These are phyloP conservation scores for Sarcophilus harrisii DNA, from an alignment of 2,797 vertebrate genomes.

Conservation along the genomic window DNA sequence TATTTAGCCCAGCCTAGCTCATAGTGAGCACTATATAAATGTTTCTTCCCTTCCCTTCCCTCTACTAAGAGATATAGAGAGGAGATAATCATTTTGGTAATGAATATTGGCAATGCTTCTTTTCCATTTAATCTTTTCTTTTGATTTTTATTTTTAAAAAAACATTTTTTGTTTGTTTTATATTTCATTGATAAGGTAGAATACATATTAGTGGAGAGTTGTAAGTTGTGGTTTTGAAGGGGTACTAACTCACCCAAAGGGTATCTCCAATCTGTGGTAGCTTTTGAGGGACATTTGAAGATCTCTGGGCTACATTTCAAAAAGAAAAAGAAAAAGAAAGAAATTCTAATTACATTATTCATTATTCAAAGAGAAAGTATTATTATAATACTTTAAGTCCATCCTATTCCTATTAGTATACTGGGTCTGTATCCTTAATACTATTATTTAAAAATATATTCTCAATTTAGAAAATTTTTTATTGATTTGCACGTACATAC, in stretches of 20 bases:
- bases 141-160: background rate
- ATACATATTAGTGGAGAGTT: background rate
- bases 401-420: background rate
- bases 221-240: background rate
- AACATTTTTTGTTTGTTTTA: no score
- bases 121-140: background rate
- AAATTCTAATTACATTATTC: background rate
- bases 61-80: background rate
- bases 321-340: background rate
- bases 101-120: background rate
- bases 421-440: background rate
- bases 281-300: background rate
- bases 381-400: background rate
- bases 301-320: background rate
- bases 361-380: background rate
- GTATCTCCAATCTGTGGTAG: background rate
- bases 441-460: background rate
- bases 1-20: background rate
- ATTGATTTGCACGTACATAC: background rate
- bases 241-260: background rate
- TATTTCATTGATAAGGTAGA: background rate
- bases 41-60: background rate
- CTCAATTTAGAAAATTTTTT: background rate
- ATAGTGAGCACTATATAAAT: background rate
- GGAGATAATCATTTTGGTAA: background rate